Evolutionary conservation across 2,888 invertebrate genomes (phyloP), one percentile per base, ranked within the genome.

Genomic region (Eupithecia dodoneata): DNA sequence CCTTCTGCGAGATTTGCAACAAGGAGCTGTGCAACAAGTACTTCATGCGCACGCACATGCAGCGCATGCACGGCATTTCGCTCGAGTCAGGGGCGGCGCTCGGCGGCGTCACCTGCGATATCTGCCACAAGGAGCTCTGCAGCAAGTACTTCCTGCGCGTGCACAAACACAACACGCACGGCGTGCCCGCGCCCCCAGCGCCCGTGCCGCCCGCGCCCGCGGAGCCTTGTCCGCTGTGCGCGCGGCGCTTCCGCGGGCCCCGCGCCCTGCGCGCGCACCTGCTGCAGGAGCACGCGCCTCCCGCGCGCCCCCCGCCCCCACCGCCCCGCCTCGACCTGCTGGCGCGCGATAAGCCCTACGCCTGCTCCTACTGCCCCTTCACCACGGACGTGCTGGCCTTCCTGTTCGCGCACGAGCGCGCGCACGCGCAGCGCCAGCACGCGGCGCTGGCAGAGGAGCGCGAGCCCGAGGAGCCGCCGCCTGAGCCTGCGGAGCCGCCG

Each of bases 11-110:
- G 90, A 99, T 99, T 81, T 99, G 99, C 94, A 99, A 99, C 95
- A 99, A 99, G 93, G 99, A 99, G 94, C 95, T 99, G 84, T 99
- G 99, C 95, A 99, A 99, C 95, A 99, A 99, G 93, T 99, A 99
- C 91, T 99, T 99, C 93, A 98, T 99, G 97, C 99, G 99, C 91
- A 99, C 99, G 2, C 99, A 99, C 95, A 99, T 99, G 98, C 97
- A 99, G 89, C 97, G 99, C 90, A 99, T 99, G 98, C 99, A 99
- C 92, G 98, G 98, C 69, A 99, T 99, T 85, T 98, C 98, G 89
- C 97, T 99, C 72, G 98, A 98, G 92, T 98, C 98, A 87, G 98
- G 98, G 41, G 97, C 98, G 55, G 98, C 98, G 90, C 97, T 98
- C 63, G 98, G 98, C 7, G 99, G 99, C 42, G 99, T 98, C 9